Percentiles rank a stretch among this genome's conserved stretches.
These are phyloP conservation scores for Centropus unirufus DNA, from an alignment of 2,113 vertebrate genomes.

Conservation along the genomic window DNA sequence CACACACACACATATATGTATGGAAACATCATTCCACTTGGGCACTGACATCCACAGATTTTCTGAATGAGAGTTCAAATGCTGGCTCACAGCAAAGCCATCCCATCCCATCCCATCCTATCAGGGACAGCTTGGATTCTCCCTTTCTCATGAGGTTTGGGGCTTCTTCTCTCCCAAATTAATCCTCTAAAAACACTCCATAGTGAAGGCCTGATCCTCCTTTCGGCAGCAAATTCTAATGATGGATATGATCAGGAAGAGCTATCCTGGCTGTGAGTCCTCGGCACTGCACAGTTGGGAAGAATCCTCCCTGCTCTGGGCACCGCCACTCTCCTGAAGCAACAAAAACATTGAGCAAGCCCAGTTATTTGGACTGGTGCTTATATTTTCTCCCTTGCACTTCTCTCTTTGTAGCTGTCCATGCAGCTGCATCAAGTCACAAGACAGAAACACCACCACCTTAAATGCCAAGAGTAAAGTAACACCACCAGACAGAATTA, in stretches of 20 bases:
- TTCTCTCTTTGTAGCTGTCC: no score
- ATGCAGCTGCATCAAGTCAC: background rate
- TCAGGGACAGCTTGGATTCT: fast-evolving
- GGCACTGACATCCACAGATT: fast-evolving
- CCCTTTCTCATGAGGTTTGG: background rate
- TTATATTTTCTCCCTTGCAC: background rate
- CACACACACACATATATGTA: fast-evolving
- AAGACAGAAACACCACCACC: no score
- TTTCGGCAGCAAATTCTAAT: fast-evolving
- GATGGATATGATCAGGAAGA: background rate
- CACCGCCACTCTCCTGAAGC: background rate
- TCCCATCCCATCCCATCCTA: fast-evolving
- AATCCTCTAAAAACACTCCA: background rate
- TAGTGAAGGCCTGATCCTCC: background rate
- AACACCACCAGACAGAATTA: background rate
- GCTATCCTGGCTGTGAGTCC: background rate
- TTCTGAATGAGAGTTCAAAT: fast-evolving
- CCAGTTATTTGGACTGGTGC: background rate
- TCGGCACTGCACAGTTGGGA: background rate
- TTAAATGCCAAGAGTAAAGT: background rate
- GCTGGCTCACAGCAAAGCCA: background rate
- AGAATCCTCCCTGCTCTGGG: background rate
- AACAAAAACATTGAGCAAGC: fast-evolving
- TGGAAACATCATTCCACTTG: fast-evolving
- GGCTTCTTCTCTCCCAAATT: background rate